Evolutionary conservation across 2,888 invertebrate species (phyloP).

Genomic region (Orgyia antiqua): DNA sequence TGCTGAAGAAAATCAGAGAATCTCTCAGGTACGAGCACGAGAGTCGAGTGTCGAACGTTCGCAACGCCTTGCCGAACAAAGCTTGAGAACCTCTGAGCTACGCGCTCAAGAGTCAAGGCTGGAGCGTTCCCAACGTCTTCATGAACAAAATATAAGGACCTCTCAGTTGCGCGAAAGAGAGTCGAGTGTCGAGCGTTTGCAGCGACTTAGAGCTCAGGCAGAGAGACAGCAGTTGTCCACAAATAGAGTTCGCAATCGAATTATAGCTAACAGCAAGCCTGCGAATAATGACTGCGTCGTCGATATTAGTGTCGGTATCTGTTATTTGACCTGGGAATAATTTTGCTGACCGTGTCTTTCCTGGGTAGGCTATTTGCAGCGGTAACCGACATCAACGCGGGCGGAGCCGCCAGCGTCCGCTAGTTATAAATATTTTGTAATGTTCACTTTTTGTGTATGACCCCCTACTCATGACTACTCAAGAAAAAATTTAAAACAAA

Average conservation of each 20-base stretch:
- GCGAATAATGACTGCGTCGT: background rate
- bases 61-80: conserved; percentile 5
- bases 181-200: conserved; percentile 5
- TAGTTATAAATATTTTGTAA: too few species aligned
- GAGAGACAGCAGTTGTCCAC: conserved; percentile 15
- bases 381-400: too few species aligned
- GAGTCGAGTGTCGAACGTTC: conserved; percentile 5
- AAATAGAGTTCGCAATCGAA: conserved; percentile 15
- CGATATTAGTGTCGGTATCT: background rate
- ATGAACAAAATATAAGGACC: conserved; percentile 1
- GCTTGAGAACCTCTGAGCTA: conserved; percentile 5
- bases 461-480: too few species aligned
- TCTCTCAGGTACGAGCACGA: conserved; percentile 4
- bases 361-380: background rate
- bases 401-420: too few species aligned
- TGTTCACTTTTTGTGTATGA: too few species aligned
- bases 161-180: conserved; percentile 5
- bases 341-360: conserved; percentile 1
- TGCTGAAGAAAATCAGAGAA: conserved; percentile 1
- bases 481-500: too few species aligned
- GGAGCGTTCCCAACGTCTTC: conserved; percentile 1
- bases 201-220: conserved; percentile 9
- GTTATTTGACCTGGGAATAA: background rate
- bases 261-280: conserved; percentile 16
- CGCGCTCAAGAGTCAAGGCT: conserved; percentile 1